Base-by-base conservation (phyloP, 2,888 invertebrate genomes). In the Drosophila longiperda region DNA sequence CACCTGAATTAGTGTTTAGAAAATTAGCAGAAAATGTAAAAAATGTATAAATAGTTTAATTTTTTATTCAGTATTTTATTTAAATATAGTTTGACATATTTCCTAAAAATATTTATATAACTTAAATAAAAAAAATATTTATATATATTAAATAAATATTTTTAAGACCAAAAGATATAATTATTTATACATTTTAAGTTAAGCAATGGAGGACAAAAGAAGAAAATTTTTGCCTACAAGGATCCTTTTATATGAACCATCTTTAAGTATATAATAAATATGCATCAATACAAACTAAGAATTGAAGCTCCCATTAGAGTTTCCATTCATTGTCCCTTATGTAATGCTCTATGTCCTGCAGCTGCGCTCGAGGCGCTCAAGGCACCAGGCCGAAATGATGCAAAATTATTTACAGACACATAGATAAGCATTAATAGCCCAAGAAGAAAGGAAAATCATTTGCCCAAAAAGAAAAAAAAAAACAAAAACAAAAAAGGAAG, bases 371-470 rank as follows among this genome's bases (percentile, higher is more conserved):
- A 70, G 78, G 82, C 81, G 83, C 81, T 73, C 70, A 32, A 40
- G 72, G 72, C 75, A 77, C 74, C 74, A 72, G 61, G 58, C 57
- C 73, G 73, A 80, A 70, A 78, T 87, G 86, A 86, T 86, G 86
- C 86, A 87, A 87, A 86, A 87, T 78, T 80, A 78, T 74, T 66
- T 67, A 77, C 71, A 72, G 55, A 64, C 80, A 80, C 71, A 78
- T 58, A 48, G 63, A 58, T 40, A 67, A 53, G 57, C 58, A 53
- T 48, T 50, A 17, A 29, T 54, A 55, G 65, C 59, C 33, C 26
- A 26, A 38, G 55, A 68, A 70, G 67, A 82, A 67, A 75, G 65
- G 66, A 80, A 71, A 84, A 84, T 82, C 82, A 71, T 82, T 78
- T 86, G 67, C 62, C 77, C 80, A 81, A 77, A 74, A n/a, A 1